Percentiles rank a stretch among this genome's conserved stretches.
Evolutionary conservation across 2,797 vertebrate species (phyloP).

Genomic region (Acipenser transmontanus): DNA sequence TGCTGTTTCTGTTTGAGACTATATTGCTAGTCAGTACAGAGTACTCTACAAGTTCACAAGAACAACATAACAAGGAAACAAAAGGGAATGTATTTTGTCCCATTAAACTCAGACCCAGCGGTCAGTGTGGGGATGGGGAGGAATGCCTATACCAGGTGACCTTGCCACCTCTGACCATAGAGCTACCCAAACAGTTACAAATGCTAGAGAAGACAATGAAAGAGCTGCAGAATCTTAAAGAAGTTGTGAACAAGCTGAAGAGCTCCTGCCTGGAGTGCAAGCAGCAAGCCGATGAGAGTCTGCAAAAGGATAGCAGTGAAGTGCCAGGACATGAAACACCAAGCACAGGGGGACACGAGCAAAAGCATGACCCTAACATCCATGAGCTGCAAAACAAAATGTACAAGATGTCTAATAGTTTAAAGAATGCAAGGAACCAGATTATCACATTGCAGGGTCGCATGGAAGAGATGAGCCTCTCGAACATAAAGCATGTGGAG

Average conservation of each 20-base stretch:
- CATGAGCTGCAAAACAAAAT: conserved; percentile 60
- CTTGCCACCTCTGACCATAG: conserved; percentile 80
- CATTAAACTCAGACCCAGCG: conserved; percentile 68
- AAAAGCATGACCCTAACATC: conserved; percentile 36
- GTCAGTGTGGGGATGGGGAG: conserved; percentile 67
- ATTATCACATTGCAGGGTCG: conserved; percentile 73
- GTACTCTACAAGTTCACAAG: conserved; percentile 40
- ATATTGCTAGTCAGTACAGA: conserved; percentile 53
- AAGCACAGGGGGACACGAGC: conserved; percentile 13
- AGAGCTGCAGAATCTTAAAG: conserved; percentile 82
- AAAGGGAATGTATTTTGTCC: conserved; percentile 52
- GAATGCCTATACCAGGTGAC: conserved; percentile 82
- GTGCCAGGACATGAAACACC: conserved; percentile 27
- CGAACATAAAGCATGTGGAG: conserved; percentile 80
- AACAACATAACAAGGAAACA: conserved; percentile 40
- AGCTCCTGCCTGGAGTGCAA: conserved; percentile 79
- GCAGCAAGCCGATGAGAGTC: conserved; percentile 66
- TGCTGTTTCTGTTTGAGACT: conserved; percentile 51
- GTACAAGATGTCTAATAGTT: conserved; percentile 74
- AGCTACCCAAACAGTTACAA: conserved; percentile 80
- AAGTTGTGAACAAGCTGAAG: conserved; percentile 75
- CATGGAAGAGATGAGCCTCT: conserved; percentile 71
- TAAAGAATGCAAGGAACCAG: conserved; percentile 76
- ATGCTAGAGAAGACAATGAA: conserved; percentile 82
- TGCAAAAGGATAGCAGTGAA: conserved; percentile 51